phyloP scores from a whole-genome alignment of 2,797 vertebrate species.

The Pseudotriccus pelzelni region DNA sequence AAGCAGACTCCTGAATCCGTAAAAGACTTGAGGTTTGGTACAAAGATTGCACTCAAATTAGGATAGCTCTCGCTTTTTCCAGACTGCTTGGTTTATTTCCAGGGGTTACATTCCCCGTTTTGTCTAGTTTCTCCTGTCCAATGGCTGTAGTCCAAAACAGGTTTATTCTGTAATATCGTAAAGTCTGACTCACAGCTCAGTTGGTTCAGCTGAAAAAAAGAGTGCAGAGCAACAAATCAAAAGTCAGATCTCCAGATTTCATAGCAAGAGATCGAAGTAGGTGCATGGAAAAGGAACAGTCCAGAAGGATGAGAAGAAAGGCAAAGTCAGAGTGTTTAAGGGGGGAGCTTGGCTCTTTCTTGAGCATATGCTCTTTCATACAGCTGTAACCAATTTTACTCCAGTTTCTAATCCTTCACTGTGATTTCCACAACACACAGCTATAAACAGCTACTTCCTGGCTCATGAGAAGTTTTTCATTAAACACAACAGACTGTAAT shows the following conservation, averaged over 20 bases:
- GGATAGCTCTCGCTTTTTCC: slow-evolving; percentile 53
- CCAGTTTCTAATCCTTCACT: slow-evolving; percentile 66
- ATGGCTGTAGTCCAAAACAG: slow-evolving; percentile 60
- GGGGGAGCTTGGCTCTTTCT: neutral
- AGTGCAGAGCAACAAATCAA: slow-evolving; percentile 32
- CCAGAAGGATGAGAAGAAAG: slow-evolving; percentile 8
- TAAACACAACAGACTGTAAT: slow-evolving; percentile 61
- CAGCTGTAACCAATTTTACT: slow-evolving; percentile 76
- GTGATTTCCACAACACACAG: slow-evolving; percentile 69
- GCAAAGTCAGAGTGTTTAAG: neutral
- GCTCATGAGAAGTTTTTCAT: slow-evolving; percentile 72
- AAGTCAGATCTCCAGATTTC: slow-evolving; percentile 14
- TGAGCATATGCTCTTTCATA: neutral
- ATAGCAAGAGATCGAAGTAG: slow-evolving; percentile 16
- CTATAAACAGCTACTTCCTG: slow-evolving; percentile 74
- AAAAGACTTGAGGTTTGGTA: slow-evolving; percentile 40
- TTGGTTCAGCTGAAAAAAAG: slow-evolving; percentile 40
- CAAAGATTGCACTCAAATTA: slow-evolving; percentile 23
- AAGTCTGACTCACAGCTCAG: slow-evolving; percentile 49
- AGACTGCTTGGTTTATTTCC: slow-evolving; percentile 64
- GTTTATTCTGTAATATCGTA: slow-evolving; percentile 56
- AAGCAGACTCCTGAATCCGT: neutral
- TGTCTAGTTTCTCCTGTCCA: slow-evolving; percentile 58
- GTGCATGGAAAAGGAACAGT: slow-evolving; percentile 18
- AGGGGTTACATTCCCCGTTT: slow-evolving; percentile 57